Evolutionary conservation across 2,797 vertebrate genomes (phyloP), one percentile per base, ranked within the genome.

Genomic region (Acrossocheilus wenchowensis): DNA sequence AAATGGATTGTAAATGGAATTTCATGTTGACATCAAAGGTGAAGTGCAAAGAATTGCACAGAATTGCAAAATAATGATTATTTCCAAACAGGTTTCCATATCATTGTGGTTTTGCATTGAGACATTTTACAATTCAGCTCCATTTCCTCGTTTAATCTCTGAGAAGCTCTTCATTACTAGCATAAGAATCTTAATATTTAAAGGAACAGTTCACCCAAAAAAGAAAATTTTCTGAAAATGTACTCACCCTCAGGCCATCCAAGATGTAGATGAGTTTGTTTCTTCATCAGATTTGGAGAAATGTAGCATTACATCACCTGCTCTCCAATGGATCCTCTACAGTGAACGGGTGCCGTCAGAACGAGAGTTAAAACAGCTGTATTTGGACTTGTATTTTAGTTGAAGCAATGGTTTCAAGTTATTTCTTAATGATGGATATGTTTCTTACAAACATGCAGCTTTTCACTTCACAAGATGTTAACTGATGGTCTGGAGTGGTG

Each of bases 141-240:
- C 30, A 78, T 72, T n/a, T 72, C 10, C 15, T 19, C 90, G 90
- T 90, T 89, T 64, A 84, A 50, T 80, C 45, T 66, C 45, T 72
- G 50, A 66, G 57, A 60, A n/a, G 87, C 15, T 87, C 87, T 88
- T 84, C 73, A 30, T 73, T 69, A 69, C 15, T 45, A 81, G 14
- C 10, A n/a, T 78, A 19, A 17, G 1, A 34, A 60, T 69, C 30
- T 34, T 30, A 60, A 62, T 45, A 72, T 57, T 62, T 41, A 62
- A 62, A 78, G 23, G 34, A 39, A 69, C 30, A 19, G 66, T 69
- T 69, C 34, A 39, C 17, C 17, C 34, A 17, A 69, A 68, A 68
- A 68, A 4, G 0, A 9, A 19, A 1, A 9, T 36, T 36, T 68
- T 19, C 34, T 36, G 26, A 34, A 19, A 68, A 69, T 39, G 17